Evolutionary conservation across 2,888 invertebrate genomes (phyloP), one percentile per base, ranked within the genome.

Genomic region (Pyrgus malvae): DNA sequence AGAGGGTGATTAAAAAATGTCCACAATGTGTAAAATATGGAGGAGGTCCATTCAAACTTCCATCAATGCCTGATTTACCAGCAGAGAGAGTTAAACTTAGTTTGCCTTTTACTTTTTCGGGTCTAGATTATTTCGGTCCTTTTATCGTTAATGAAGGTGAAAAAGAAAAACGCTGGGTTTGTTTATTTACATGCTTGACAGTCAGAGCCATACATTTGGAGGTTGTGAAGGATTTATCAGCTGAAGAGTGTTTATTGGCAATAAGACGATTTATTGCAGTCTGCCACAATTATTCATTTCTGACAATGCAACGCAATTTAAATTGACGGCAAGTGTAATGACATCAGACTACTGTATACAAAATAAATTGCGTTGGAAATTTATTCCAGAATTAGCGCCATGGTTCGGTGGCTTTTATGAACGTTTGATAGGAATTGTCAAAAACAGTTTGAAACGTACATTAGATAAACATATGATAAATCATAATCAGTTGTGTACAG

Each of bases 161-260:
- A 9, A 12, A 33, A 2, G 50, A 50, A 3, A 63, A 63, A 25
- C 44, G 63, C 6, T 65, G 62, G 64, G 44, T 64, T 7, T 48
- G 40, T 14, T 37, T 64, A 8, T 58, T 40, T 16, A 64, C 64
- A n/a, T 62, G 62, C 27, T 37, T 69, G 14, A 56, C 65, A 7
- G 55, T 66, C 5, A 58, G 65, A 50, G 64, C 65, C 1, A 50
- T 68, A 8, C 65, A 65, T 41, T 16, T 68, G 38, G 65, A 68
- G 48, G 55, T 65, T 0, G 64, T 66, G 0, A 59, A 60, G 14
- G 61, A 68, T 33, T 31, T 65, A 3, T 56, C 64, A 6, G 60
- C 63, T 2, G 63, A 63, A 51, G 60, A 66, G 31, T 58, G 62
- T 33, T n/a, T 63, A 9, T 17, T 66, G 40, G 38, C 40, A 1